phyloP scores from a whole-genome alignment of 2,888 invertebrate species.

The Meta bourneti region DNA sequence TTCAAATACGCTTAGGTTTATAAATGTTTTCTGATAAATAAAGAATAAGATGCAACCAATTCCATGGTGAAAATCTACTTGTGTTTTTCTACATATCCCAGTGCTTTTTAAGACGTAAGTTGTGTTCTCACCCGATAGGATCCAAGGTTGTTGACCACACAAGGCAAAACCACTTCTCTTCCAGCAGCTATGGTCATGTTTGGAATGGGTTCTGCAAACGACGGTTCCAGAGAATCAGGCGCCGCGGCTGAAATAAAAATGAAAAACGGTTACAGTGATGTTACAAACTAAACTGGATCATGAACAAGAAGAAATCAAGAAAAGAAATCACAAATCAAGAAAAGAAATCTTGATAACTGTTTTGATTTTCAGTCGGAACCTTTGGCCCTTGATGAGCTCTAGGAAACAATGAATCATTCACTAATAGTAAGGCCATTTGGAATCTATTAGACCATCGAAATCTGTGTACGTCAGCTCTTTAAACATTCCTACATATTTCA shows the following conservation, averaged over 20 bases:
- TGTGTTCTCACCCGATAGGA: slow-evolving; percentile 47
- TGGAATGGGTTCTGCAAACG: slow-evolving; percentile 73
- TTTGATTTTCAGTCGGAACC: no score
- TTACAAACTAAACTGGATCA: no score
- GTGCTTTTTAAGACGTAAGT: background rate
- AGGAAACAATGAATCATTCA: no score
- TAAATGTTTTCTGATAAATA: background rate
- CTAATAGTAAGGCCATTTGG: no score
- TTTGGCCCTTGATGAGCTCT: no score
- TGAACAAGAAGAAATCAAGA: no score
- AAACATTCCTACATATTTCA: no score
- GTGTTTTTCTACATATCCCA: background rate
- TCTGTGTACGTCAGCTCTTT: no score
- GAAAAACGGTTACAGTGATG: background rate
- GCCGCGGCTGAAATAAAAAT: slow-evolving; percentile 20
- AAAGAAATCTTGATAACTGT: no score
- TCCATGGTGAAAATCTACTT: background rate
- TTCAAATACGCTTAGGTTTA: no score
- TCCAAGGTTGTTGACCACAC: slow-evolving; percentile 70
- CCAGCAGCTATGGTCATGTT: slow-evolving; percentile 74
- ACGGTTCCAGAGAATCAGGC: slow-evolving; percentile 45
- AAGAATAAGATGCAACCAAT: background rate
- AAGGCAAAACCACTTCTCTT: slow-evolving; percentile 72
- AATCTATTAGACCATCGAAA: no score
- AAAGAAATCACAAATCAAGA: no score